A percentile compares a stretch with the other conserved stretches of the same genome.
Conservation (phyloP, 2,797 vertebrate genomes). For the Toxotes lorentzi region DNA sequence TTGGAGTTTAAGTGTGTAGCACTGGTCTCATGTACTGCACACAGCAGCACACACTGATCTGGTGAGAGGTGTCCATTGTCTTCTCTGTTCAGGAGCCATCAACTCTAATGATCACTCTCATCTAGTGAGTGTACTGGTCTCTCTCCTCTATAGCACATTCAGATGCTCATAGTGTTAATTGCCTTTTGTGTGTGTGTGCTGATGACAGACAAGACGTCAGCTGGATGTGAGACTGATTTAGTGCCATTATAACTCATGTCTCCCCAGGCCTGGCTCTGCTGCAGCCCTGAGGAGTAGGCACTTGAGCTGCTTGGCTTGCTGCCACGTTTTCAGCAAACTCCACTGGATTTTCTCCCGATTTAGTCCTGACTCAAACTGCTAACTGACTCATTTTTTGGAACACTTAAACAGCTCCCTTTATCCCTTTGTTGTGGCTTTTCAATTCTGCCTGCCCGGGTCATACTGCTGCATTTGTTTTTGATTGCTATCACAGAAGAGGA, state of each 20-base stretch:
- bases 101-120: neutral
- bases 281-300: slow-evolving; percentile 30
- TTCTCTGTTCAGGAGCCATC: neutral
- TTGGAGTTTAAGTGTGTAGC: too few species aligned
- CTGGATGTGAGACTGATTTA: slow-evolving; percentile 71
- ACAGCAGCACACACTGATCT: neutral
- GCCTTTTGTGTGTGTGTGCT: slow-evolving; percentile 34
- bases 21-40: neutral
- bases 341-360: slow-evolving; percentile 50
- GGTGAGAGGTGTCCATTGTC: neutral
- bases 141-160: slow-evolving; percentile 6
- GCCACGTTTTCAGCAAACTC: slow-evolving; percentile 56
- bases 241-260: slow-evolving; percentile 60
- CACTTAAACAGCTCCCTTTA: slow-evolving; percentile 15
- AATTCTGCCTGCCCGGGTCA: neutral
- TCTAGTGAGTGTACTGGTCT: slow-evolving; percentile 7
- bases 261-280: slow-evolving; percentile 35
- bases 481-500: slow-evolving; percentile 51
- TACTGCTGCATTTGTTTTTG: slow-evolving; percentile 36
- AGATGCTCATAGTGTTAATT: slow-evolving; percentile 22
- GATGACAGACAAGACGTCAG: slow-evolving; percentile 57
- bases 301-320: slow-evolving; percentile 37
- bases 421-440: slow-evolving; percentile 19
- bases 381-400: slow-evolving; percentile 23
- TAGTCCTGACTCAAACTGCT: slow-evolving; percentile 43